Evolutionary conservation across 2,888 invertebrate species (phyloP), one percentile per base, ranked within the genome.

Genomic region (Zonitis immaculata): DNA sequence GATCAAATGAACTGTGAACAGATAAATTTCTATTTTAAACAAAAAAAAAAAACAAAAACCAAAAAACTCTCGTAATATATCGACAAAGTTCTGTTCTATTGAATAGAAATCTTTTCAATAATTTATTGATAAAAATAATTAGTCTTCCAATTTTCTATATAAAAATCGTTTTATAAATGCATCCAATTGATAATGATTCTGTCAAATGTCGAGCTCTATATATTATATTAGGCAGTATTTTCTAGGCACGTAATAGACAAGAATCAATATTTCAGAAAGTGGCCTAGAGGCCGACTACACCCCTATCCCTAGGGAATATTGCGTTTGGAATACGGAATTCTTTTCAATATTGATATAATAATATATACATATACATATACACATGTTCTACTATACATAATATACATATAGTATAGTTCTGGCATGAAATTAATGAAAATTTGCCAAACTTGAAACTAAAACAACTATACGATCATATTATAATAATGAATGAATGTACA

Each of bases 201-300:
- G 9, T 18, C 35, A 35, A 35, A 35, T 35, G 35, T 35, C 8
- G 18, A n/a, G 8, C 9, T 35, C 3, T 22, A 16, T 47, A 43
- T 28, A 32, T 47, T 26, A 46, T 43, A 25, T 22, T 26, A 27
- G 25, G 25, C 18, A 16, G 11, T 30, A 42, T 20, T 47, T 42
- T 22, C 18, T 28, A 35, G 32, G 48, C 55, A 51, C 53, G 66
- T 66, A 67, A 66, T 64, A 60, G 66, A 62, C 66, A 62, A 67
- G 66, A 68, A 71, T 73, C 71, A 73, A 73, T 73, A 72, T 72
- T 73, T 72, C 66, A 65, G 60, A 67, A 64, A 65, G 35, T 35
- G 65, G 65, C 71, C 69, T 63, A n/a, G 63, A 61, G 67, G 71
- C 65, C 62, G 62, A 64, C 66, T 66, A 66, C 66, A 61, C 68